Percentiles rank a stretch among this genome's conserved stretches.
Conservation (phyloP, 2,888 invertebrate species). For the Eilema caniola region DNA sequence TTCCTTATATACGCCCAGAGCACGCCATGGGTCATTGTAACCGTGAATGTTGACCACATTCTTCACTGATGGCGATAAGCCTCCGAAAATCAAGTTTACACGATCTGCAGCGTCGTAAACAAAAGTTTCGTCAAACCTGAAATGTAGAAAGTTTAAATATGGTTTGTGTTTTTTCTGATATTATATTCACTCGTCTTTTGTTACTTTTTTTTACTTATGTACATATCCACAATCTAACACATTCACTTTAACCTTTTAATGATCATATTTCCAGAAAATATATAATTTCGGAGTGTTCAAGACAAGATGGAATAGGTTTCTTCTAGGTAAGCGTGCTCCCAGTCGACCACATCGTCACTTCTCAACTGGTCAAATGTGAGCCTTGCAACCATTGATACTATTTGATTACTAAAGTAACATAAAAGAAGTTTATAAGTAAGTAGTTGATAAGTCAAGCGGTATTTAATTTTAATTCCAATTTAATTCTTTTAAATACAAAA, state of each 20-base stretch:
- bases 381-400: no score
- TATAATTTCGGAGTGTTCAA: no score
- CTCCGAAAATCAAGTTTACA: slow-evolving; percentile 85
- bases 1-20: slow-evolving; percentile 79
- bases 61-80: slow-evolving; percentile 77
- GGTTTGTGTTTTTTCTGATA: no score
- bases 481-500: neutral
- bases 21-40: slow-evolving; percentile 86
- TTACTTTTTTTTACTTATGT: neutral
- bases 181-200: no score
- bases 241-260: neutral
- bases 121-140: slow-evolving; percentile 73
- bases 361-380: no score
- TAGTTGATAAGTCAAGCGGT: no score
- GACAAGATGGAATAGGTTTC: no score
- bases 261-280: neutral
- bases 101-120: slow-evolving; percentile 76
- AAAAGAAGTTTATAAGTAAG: neutral
- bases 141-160: neutral
- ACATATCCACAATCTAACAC: neutral
- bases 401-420: no score
- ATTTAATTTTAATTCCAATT: neutral
- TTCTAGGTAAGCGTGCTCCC: no score
- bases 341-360: no score
- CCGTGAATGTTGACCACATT: slow-evolving; percentile 88